These are phyloP conservation scores for Ormyrus labotus DNA, from an alignment of 2,888 invertebrate genomes.

Conservation along the genomic window DNA sequence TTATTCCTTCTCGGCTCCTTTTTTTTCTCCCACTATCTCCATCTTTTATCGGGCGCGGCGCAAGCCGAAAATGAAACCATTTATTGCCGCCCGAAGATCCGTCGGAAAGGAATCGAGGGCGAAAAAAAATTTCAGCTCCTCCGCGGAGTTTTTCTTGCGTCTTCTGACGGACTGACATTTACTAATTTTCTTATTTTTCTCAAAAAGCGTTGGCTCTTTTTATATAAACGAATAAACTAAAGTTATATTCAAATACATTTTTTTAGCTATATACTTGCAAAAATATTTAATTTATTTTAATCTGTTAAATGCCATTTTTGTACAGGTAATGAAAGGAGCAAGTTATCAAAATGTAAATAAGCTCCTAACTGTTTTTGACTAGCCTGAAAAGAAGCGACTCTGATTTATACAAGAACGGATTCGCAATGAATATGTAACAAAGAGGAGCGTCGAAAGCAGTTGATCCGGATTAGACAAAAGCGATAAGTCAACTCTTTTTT, in stretches of 20 bases:
- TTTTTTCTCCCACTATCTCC: constrained; percentile 52
- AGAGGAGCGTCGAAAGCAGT: constrained; percentile 62
- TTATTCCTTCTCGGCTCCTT: constrained; percentile 51
- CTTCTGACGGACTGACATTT: background rate
- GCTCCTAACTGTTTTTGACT: background rate
- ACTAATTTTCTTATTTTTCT: background rate
- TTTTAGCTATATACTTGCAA: too few relatives aligned
- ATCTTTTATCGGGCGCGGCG: constrained; percentile 50
- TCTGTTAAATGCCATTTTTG: too few relatives aligned
- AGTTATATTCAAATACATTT: too few relatives aligned
- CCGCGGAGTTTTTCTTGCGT: background rate
- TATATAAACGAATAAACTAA: too few relatives aligned
- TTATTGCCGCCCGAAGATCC: constrained; percentile 65
- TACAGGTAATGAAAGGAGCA: too few relatives aligned
- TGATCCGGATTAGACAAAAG: constrained; percentile 70
- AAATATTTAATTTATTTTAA: too few relatives aligned
- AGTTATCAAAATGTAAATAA: background rate
- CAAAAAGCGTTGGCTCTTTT: too few relatives aligned
- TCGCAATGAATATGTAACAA: constrained; percentile 70
- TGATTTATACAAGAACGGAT: constrained; percentile 66
- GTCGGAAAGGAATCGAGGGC: background rate
- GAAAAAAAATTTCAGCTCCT: constrained; percentile 12
- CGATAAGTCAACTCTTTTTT: constrained; percentile 65
- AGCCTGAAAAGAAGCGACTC: constrained; percentile 57
- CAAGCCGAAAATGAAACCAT: constrained; percentile 72